Conservation (phyloP, 2,797 vertebrate species). For the Melanotaenia pygmaea region DNA sequence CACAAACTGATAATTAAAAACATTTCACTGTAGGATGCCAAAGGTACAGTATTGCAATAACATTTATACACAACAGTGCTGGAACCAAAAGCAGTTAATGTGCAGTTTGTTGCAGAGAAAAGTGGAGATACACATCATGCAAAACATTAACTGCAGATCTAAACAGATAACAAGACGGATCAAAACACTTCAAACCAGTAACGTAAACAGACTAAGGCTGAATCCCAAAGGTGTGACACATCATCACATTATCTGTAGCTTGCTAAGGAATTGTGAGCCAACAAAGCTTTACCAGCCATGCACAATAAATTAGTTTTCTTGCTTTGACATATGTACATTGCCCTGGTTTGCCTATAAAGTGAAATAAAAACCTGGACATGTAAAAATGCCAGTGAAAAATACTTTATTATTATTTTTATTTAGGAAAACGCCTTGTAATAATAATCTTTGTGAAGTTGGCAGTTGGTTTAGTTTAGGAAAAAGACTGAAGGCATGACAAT, state of each 20-base stretch:
- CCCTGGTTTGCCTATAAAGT: background rate
- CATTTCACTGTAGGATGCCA: constrained; percentile 33
- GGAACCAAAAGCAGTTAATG: constrained; percentile 14
- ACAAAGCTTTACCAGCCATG: constrained; percentile 6
- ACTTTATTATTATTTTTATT: too few species aligned
- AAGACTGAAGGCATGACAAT: background rate
- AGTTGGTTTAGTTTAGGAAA: background rate
- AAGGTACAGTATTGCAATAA: constrained; percentile 41
- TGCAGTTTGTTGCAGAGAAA: constrained; percentile 38
- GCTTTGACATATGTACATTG: constrained; percentile 4
- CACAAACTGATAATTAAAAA: constrained; percentile 30
- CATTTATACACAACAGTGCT: constrained; percentile 24
- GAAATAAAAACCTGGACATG: background rate
- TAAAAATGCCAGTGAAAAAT: background rate
- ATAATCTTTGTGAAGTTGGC: background rate
- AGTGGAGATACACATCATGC: constrained; percentile 35
- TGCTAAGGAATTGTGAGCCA: constrained; percentile 1
- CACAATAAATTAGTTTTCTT: constrained; percentile 2
- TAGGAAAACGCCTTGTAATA: background rate
- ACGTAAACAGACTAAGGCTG: constrained; percentile 9
- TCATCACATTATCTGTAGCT: constrained; percentile 19
- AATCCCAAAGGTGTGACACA: constrained; percentile 37
- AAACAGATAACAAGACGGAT: constrained; percentile 36
- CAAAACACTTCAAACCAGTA: constrained; percentile 50
- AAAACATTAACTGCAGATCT: constrained; percentile 35